phyloP scores from a whole-genome alignment of 2,797 vertebrate genomes.

The Meriones psammophilus region DNA sequence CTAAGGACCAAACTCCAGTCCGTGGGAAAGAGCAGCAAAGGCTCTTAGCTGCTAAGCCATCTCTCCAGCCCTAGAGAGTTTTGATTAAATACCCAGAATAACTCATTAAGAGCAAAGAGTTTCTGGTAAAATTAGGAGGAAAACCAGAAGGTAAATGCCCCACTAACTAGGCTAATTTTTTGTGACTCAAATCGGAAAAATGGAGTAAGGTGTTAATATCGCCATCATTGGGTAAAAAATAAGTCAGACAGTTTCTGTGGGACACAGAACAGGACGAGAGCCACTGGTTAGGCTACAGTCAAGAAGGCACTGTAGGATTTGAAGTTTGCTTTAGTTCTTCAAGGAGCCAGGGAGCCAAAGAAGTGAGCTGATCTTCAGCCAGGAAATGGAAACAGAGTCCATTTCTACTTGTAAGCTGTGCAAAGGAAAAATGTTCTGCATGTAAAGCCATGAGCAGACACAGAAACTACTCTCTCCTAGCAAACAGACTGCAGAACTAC shows the following conservation, averaged over 20 bases:
- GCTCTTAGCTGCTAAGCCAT: background rate
- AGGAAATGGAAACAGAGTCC: background rate
- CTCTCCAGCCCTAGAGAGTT: background rate
- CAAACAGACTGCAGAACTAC: background rate
- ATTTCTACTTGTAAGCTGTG: background rate
- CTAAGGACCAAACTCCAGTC: background rate
- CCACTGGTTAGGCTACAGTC: background rate
- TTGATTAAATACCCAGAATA: constrained; percentile 3
- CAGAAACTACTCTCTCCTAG: background rate
- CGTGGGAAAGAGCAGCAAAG: background rate
- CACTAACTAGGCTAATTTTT: background rate
- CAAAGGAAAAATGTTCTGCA: background rate
- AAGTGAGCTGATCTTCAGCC: background rate
- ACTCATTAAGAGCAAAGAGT: constrained; percentile 15
- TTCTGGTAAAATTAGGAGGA: constrained; percentile 31
- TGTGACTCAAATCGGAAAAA: background rate
- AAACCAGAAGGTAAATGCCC: background rate
- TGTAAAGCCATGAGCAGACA: background rate
- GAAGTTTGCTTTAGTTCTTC: background rate
- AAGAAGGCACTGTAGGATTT: background rate
- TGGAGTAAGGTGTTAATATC: background rate
- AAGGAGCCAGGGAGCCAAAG: background rate
- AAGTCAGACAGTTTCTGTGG: background rate
- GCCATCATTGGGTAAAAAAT: background rate
- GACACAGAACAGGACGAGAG: background rate